Evolutionary conservation across 2,888 invertebrate species (phyloP).

Genomic region (Agrotis puta): DNA sequence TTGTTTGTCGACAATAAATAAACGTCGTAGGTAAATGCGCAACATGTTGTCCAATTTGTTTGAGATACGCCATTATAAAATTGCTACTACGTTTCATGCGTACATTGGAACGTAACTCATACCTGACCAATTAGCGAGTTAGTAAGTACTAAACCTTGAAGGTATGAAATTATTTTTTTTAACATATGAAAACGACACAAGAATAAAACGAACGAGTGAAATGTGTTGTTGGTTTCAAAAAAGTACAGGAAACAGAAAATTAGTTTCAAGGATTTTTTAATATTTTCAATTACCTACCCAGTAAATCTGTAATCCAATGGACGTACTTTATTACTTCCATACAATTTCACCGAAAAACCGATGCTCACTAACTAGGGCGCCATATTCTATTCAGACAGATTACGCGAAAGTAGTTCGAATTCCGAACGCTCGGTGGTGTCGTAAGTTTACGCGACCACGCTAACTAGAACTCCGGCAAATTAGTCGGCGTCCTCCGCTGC

Average conservation of each 20-base stretch:
- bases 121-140: conserved; percentile 27
- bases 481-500: conserved; percentile 66
- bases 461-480: conserved; percentile 78
- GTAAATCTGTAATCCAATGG: background rate
- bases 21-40: conserved; percentile 26
- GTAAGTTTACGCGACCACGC: conserved; percentile 83
- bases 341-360: conserved; percentile 56
- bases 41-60: conserved; percentile 42
- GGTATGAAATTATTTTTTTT: conserved; percentile 24
- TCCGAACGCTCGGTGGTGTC: conserved; percentile 85
- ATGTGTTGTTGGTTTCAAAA: conserved; percentile 22
- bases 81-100: conserved; percentile 19
- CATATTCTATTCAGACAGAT: conserved; percentile 85
- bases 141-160: background rate
- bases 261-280: background rate
- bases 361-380: conserved; percentile 79
- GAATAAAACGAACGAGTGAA: conserved; percentile 25
- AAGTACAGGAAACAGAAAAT: background rate
- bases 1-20: conserved; percentile 38
- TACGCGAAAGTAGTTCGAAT: conserved; percentile 90
- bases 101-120: conserved; percentile 30
- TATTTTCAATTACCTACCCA: background rate
- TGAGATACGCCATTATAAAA: conserved; percentile 40
- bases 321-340: conserved; percentile 35
- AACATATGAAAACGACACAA: conserved; percentile 35